phyloP scores from a whole-genome alignment of 2,888 invertebrate species.

The Cecidostiba fungosa region DNA sequence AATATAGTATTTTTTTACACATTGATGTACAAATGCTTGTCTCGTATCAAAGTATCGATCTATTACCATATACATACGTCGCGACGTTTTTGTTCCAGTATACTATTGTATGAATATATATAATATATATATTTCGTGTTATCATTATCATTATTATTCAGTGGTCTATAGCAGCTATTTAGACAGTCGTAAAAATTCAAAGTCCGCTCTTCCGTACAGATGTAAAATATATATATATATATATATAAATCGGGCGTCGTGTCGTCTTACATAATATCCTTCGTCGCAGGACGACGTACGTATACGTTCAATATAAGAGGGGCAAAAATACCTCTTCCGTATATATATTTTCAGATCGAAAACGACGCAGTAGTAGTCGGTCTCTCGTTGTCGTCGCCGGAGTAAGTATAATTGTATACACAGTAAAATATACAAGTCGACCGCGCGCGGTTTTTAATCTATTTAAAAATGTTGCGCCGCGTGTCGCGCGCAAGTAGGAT shows the following conservation, averaged over 20 bases:
- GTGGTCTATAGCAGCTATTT: constrained; percentile 16
- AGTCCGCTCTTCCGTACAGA: constrained; percentile 3
- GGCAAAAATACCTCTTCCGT: neutral
- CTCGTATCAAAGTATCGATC: constrained; percentile 1
- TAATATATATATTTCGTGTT: neutral
- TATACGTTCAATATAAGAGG: neutral
- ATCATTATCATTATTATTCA: neutral
- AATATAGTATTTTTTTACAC: constrained; percentile 17
- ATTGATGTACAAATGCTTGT: constrained; percentile 12
- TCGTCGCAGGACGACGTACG: neutral
- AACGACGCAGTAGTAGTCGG: neutral
- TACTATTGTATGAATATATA: constrained; percentile 6
- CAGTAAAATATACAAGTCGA: constrained; percentile 21
- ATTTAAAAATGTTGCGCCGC: constrained; percentile 44
- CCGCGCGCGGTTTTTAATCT: constrained; percentile 43
- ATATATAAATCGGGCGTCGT: too few relatives aligned
- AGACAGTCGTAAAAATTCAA: constrained; percentile 4
- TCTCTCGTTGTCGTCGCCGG: constrained; percentile 40
- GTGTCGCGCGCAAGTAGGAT: neutral
- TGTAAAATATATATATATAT: too few relatives aligned
- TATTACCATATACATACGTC: neutral
- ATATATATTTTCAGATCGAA: constrained; percentile 2
- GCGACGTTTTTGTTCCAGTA: constrained; percentile 22
- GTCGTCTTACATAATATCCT: neutral
- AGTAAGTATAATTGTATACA: neutral